Conservation (phyloP, 2,797 vertebrate genomes). For the Heliangelus exortis region DNA sequence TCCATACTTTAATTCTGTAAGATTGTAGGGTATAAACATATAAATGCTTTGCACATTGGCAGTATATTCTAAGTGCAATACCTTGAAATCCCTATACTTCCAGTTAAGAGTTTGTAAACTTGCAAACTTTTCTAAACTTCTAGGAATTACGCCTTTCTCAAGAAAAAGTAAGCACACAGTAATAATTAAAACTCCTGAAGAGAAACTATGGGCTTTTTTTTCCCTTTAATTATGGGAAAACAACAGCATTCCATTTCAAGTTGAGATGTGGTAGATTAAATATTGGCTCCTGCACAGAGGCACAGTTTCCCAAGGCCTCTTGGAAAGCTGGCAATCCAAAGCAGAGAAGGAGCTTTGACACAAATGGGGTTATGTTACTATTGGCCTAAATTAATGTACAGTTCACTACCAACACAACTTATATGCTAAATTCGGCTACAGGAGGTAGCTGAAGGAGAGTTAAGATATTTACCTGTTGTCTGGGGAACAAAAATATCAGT, state of each 20-base stretch:
- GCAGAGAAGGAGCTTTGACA: not conserved
- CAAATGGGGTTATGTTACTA: not conserved
- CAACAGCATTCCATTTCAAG: not conserved
- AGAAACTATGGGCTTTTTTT: not conserved
- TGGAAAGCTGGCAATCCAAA: not conserved
- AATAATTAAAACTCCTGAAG: not conserved
- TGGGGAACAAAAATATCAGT: not conserved
- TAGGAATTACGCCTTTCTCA: not conserved
- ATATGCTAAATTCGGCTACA: not conserved
- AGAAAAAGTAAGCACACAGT: not conserved
- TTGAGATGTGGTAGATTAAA: not conserved
- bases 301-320: not conserved
- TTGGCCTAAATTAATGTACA: not conserved
- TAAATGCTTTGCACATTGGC: not conserved
- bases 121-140: not conserved
- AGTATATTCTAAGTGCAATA: not conserved
- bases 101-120: not conserved
- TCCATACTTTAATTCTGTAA: not conserved
- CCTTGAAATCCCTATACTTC: not conserved
- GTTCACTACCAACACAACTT: not conserved
- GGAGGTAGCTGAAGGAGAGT: not conserved
- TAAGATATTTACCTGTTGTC: not conserved
- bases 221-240: not conserved
- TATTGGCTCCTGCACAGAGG: not conserved
- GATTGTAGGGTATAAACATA: not conserved